Evolutionary conservation across 2,888 invertebrate genomes (phyloP).

Genomic region (Aphodius sticticus): DNA sequence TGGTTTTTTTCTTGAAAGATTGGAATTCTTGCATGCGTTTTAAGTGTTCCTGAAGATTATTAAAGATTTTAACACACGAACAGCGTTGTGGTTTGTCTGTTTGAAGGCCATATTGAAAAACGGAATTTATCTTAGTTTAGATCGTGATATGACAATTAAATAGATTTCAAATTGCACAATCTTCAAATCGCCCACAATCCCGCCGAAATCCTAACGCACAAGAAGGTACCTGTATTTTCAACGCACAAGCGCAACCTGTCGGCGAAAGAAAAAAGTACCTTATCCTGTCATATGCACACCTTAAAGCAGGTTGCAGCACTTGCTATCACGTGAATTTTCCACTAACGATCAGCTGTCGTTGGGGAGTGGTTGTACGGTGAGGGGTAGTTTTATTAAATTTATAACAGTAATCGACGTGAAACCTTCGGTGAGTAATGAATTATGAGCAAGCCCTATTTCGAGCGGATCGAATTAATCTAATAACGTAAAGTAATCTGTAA

Average conservation of each 20-base stretch:
- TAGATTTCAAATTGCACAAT: too few relatives aligned
- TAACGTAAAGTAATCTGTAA: constrained; percentile 12
- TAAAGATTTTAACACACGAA: too few relatives aligned
- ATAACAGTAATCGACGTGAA: constrained; percentile 24
- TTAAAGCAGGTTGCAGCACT: constrained; percentile 46
- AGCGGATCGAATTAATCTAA: constrained; percentile 5
- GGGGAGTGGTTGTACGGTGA: constrained; percentile 57
- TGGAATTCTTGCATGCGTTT: too few relatives aligned
- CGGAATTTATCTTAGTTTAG: too few relatives aligned
- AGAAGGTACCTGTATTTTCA: neutral
- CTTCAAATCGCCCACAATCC: too few relatives aligned
- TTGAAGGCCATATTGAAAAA: too few relatives aligned
- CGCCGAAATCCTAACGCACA: too few relatives aligned
- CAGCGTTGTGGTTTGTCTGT: too few relatives aligned
- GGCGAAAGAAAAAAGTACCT: neutral
- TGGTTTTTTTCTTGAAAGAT: too few relatives aligned
- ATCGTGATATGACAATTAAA: too few relatives aligned
- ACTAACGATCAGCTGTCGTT: constrained; percentile 60
- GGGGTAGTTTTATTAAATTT: constrained; percentile 51
- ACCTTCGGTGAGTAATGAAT: constrained; percentile 33
- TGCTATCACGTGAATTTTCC: constrained; percentile 57
- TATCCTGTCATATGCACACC: neutral
- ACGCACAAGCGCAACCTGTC: neutral
- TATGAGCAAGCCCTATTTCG: constrained; percentile 27
- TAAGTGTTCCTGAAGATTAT: too few relatives aligned